Conservation (phyloP, 2,888 invertebrate species). For the Icerya purchasi region DNA sequence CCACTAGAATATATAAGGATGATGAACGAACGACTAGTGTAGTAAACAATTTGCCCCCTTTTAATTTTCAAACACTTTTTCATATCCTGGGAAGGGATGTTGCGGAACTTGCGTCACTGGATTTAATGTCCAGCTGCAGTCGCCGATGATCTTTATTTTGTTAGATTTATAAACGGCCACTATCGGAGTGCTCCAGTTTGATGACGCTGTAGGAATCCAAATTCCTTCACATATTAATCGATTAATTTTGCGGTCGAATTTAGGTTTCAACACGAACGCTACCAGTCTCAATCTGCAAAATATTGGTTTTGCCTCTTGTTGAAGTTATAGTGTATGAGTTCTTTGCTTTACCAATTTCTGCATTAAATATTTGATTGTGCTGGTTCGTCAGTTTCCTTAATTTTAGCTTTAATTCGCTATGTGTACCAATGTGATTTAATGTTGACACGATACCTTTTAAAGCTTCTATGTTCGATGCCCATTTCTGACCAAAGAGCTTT, state of each 20-base stretch:
- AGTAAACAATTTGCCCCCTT: background rate
- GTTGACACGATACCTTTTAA: too few relatives aligned
- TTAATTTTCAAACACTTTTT: background rate
- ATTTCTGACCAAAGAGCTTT: too few relatives aligned
- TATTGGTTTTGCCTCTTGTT: too few relatives aligned
- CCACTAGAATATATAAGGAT: background rate
- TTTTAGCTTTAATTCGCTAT: too few relatives aligned
- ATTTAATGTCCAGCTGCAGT: background rate
- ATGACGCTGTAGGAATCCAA: slow-evolving; percentile 9
- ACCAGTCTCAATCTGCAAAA: too few relatives aligned
- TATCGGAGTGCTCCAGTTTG: slow-evolving; percentile 15
- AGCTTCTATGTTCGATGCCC: too few relatives aligned
- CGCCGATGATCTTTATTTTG: background rate
- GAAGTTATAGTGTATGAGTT: too few relatives aligned
- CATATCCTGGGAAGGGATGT: background rate
- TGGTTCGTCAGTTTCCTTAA: too few relatives aligned
- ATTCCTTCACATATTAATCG: slow-evolving; percentile 11
- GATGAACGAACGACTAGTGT: background rate
- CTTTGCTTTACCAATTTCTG: too few relatives aligned
- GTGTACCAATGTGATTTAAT: too few relatives aligned
- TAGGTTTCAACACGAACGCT: slow-evolving; percentile 12
- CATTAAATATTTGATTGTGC: too few relatives aligned
- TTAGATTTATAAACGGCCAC: slow-evolving; percentile 7
- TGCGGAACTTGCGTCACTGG: background rate
- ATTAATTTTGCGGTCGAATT: slow-evolving; percentile 15